These are phyloP conservation scores for Eurois occulta DNA, from an alignment of 2,888 invertebrate species.

Conservation along the genomic window DNA sequence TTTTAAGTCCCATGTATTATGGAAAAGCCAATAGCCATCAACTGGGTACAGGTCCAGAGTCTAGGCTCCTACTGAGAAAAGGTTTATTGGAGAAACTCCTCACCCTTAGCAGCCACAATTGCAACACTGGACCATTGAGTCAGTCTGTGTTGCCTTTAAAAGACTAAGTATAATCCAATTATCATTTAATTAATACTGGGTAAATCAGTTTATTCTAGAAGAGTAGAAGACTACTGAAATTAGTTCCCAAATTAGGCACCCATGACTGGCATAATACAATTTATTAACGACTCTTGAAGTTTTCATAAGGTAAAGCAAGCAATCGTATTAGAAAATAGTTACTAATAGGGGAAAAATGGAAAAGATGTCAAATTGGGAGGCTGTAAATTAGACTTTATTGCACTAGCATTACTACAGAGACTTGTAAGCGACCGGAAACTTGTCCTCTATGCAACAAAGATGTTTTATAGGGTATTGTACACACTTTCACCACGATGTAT, in stretches of 20 bases:
- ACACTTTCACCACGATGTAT: conserved; percentile 25
- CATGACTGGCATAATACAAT: neutral
- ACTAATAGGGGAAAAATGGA: neutral
- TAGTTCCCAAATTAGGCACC: neutral
- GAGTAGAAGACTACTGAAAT: neutral
- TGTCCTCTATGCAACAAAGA: neutral
- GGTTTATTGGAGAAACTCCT: neutral
- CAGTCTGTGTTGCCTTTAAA: neutral
- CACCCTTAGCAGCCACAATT: neutral
- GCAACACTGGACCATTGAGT: neutral
- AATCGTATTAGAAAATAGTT: neutral
- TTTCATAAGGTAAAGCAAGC: neutral
- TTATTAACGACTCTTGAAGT: neutral
- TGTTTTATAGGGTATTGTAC: neutral
- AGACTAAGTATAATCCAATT: neutral
- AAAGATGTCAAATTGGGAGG: neutral
- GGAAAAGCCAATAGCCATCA: neutral
- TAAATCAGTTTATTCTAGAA: neutral
- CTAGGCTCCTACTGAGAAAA: neutral
- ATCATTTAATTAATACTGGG: too few species aligned
- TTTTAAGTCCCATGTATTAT: neutral
- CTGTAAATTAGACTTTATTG: neutral
- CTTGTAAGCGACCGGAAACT: neutral
- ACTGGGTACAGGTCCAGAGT: neutral
- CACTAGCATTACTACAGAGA: neutral